Base-by-base conservation (phyloP, 2,113 vertebrate species). In the Tachysurus vachellii region DNA sequence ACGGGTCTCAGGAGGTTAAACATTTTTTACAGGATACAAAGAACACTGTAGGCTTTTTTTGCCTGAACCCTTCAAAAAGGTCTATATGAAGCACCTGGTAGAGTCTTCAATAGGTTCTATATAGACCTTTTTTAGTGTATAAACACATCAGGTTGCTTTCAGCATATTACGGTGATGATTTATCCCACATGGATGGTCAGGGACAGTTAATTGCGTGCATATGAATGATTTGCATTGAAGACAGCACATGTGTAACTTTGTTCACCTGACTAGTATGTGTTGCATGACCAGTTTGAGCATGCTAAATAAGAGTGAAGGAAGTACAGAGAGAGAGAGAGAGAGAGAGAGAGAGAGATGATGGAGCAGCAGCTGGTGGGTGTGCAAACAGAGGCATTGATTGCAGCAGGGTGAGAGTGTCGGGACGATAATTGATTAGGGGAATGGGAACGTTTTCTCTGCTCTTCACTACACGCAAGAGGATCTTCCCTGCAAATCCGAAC, bases 341-440 rank as follows among this genome's bases (percentile, higher is more conserved):
- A 50, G 47, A 50, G 47, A 50, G 47, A 50, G 47, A 88, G 83
- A 80, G 7, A 82, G 90, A 92, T 91, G 54, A 91, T 91, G 85
- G 85, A 88, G 89, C 91, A 91, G 88, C 91, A 92, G 92, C 92
- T 92, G 91, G 79, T 89, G 84, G 42, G 85, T 79, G 61, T 86
- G 90, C 89, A 92, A 91, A 92, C 90, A 87, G 89, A 28, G 77
- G 80, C 90, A 84, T 85, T 26, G 89, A 90, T 91, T 91, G 89
- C 85, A 56, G 73, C 81, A 21, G 70, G 85, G 83, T 61, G 83
- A 89, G 87, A 90, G 92, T 87, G 73, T 56, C 80, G 91, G 88
- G 91, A 88, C 77, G 89, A 90, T 89, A 89, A 91, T 92, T 93
- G 92, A 94, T 95, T 93, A 91, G 90, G 90, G 91, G 92, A 92